Evolutionary conservation across 2,797 vertebrate genomes (phyloP).

Genomic region (Rhynchonycteris naso): DNA sequence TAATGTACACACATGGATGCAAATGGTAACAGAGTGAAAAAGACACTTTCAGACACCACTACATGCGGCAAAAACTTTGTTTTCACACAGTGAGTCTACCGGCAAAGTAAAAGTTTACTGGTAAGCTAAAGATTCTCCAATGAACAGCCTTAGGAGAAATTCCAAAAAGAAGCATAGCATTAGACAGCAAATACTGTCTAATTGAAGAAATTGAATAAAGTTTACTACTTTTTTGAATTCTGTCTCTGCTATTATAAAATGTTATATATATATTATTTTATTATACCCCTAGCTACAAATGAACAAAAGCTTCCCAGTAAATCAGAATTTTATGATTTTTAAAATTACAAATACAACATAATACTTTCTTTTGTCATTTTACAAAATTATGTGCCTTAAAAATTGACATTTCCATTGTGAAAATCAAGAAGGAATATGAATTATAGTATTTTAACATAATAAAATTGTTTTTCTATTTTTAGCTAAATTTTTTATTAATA

Average conservation of each 20-base stretch:
- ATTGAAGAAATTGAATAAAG: background rate
- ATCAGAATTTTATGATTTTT: background rate
- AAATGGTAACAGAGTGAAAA: background rate
- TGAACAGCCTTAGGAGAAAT: background rate
- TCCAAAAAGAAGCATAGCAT: background rate
- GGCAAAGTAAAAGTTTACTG: background rate
- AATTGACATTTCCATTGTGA: background rate
- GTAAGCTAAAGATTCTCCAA: background rate
- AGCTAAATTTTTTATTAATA: background rate
- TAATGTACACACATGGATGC: background rate
- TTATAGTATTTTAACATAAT: background rate
- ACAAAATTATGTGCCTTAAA: background rate
- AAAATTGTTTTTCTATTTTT: slow-evolving; percentile 24
- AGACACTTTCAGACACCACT: background rate
- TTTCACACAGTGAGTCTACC: background rate
- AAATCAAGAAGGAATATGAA: slow-evolving; percentile 19
- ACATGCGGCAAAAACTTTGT: background rate
- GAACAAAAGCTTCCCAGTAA: background rate
- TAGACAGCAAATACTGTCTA: background rate
- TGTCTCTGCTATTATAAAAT: background rate
- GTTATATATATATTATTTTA: background rate
- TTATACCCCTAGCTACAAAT: background rate
- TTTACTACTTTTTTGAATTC: background rate
- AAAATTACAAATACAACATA: background rate
- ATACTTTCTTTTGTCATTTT: slow-evolving; percentile 44